phyloP scores from a whole-genome alignment of 2,888 invertebrate genomes.

The Dioctria linearis region DNA sequence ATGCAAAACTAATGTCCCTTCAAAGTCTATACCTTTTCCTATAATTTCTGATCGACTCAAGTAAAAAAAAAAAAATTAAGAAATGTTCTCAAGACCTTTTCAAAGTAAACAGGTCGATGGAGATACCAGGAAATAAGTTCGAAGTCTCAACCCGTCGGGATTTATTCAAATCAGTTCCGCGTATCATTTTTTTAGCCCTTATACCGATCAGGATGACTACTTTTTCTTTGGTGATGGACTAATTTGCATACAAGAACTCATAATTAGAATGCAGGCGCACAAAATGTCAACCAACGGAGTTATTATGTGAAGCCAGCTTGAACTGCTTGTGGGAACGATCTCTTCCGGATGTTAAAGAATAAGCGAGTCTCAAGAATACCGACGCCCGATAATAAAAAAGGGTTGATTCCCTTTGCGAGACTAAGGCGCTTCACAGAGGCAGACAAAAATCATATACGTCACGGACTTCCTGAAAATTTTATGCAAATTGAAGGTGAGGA shows the following conservation, averaged over 20 bases:
- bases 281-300: constrained; percentile 19
- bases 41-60: background rate
- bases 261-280: constrained; percentile 53
- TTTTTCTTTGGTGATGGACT: background rate
- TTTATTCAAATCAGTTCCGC: constrained; percentile 57
- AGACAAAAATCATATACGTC: constrained; percentile 41
- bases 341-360: background rate
- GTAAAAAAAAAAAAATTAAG: background rate
- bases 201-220: constrained; percentile 24
- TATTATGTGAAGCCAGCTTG: background rate
- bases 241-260: constrained; percentile 56
- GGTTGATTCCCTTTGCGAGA: constrained; percentile 36
- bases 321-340: constrained; percentile 7
- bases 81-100: constrained; percentile 3
- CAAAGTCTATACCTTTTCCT: background rate
- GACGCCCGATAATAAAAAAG: background rate
- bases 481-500: constrained; percentile 57
- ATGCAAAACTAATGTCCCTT: constrained; percentile 1
- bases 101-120: constrained; percentile 3
- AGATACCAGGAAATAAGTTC: constrained; percentile 11
- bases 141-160: constrained; percentile 2
- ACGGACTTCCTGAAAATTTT: constrained; percentile 35
- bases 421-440: constrained; percentile 22
- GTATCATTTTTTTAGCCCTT: constrained; percentile 53
- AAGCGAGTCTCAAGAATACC: background rate